These are phyloP conservation scores for Aphidius colemani DNA, from an alignment of 2,888 invertebrate genomes.

Conservation along the genomic window DNA sequence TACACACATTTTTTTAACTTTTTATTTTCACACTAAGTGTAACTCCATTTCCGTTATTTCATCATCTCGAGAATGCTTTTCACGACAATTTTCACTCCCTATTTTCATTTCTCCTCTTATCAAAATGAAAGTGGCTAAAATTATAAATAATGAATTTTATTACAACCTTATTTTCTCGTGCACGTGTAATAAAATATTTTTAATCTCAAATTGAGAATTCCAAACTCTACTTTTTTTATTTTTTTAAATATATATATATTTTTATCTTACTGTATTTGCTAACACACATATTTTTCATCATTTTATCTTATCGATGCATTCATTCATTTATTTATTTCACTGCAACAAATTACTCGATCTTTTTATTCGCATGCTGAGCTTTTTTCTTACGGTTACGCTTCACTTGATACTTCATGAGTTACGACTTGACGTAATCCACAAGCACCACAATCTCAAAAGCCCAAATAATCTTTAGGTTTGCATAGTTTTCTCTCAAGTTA, in stretches of 20 bases:
- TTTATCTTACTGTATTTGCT: not conserved
- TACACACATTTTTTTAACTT: too few species aligned
- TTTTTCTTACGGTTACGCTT: constrained; percentile 15
- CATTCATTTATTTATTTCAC: constrained; percentile 20
- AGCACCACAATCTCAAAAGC: constrained; percentile 32
- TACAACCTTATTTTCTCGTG: too few species aligned
- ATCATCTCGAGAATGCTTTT: too few species aligned
- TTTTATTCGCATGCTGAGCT: constrained; percentile 29
- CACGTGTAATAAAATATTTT: not conserved
- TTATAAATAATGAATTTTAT: too few species aligned
- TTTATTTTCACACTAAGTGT: too few species aligned
- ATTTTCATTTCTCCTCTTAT: too few species aligned
- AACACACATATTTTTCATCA: constrained; percentile 24
- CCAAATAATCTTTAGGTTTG: not conserved
- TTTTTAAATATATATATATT: not conserved
- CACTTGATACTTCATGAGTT: constrained; percentile 39
- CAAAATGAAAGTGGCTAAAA: too few species aligned
- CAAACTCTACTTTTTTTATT: too few species aligned
- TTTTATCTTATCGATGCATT: constrained; percentile 25
- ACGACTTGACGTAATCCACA: constrained; percentile 37
- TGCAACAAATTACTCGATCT: constrained; percentile 28
- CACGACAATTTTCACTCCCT: too few species aligned
- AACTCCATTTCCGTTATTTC: too few species aligned
- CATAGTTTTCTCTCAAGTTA: too few species aligned
- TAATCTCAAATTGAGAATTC: too few species aligned